Base-by-base conservation (phyloP, 2,888 invertebrate species). In the Euphydryas editha region DNA sequence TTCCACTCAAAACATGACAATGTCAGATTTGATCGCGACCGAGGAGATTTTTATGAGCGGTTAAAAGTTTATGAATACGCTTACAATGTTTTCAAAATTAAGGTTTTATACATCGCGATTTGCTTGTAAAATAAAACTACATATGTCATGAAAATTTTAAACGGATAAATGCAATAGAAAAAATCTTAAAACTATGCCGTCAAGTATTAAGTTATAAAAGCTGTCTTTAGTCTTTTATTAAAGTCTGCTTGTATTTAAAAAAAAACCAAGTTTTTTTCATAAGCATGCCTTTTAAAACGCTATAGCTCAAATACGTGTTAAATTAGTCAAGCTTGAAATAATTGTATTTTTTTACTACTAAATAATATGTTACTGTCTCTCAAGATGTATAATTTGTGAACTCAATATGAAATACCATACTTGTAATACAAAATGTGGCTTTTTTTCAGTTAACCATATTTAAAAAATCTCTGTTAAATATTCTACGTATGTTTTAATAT, bases 1-100 rank as follows among this genome's bases (percentile, higher is more conserved):
- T 70, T 76, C 81, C 82, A 83, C 85, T 85, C 81, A 80, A 81
- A 82, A 83, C 83, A 85, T 81, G 85, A 90, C 86, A 87, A 81
- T 86, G 85, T 87, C 82, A 79, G 81, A 84, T 83, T 86, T 84
- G 81, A 85, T 85, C 82, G 80, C 78, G 70, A 78, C 75, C 74
- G 73, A 80, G 79, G 77, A 77, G 80, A 78, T 79, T 85, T 85
- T 84, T 82, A 83, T 79, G 80, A 73, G 73, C 77, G 78, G 83
- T 84, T 86, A 83, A 82, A 83, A 85, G 79, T 85, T 85, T 82
- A 83, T 81, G 81, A 82, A 85, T 84, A 79, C 74, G 74, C 70
- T 75, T 77, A 77, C 78, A 70, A 72, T 73, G 70, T 69, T 72
- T 71, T 62, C 65, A 68, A 72, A 71, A 71, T 76, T 70, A 73